These are phyloP conservation scores for Xiphophorus maculatus DNA, from an alignment of 2,113 vertebrate genomes.

Conservation along the genomic window DNA sequence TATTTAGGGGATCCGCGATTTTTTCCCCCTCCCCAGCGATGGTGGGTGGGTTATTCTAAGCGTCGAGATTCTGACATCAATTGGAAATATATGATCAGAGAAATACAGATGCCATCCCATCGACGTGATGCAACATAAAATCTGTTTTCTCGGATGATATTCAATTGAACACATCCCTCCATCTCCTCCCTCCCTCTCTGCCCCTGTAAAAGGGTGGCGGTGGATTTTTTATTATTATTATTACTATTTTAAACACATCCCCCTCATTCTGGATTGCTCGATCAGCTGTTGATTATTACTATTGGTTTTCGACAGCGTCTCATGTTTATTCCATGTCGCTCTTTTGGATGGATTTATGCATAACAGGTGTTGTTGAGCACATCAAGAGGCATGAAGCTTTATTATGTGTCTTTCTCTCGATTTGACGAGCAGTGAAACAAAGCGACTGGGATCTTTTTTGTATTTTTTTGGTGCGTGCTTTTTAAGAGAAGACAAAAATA, in stretches of 20 bases:
- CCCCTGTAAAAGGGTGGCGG: constrained; percentile 62
- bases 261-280: constrained; percentile 48
- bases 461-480: neutral
- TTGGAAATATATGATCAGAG: constrained; percentile 63
- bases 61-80: constrained; percentile 75
- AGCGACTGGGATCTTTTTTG: constrained; percentile 40
- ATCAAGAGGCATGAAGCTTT: constrained; percentile 61
- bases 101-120: constrained; percentile 25
- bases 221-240: constrained; percentile 33
- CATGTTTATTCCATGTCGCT: constrained; percentile 57
- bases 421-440: constrained; percentile 59
- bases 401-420: constrained; percentile 57
- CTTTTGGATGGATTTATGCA: constrained; percentile 69
- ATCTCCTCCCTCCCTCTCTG: neutral
- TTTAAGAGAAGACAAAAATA: constrained; percentile 33
- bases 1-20: constrained; percentile 67
- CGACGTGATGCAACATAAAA: constrained; percentile 73
- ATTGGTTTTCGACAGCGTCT: constrained; percentile 30
- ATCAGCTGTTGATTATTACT: constrained; percentile 68
- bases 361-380: constrained; percentile 77
- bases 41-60: constrained; percentile 73
- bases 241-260: neutral
- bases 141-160: constrained; percentile 68
- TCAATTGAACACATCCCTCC: constrained; percentile 65
- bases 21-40: constrained; percentile 47